Evolutionary conservation across 2,888 invertebrate species (phyloP).

Genomic region (Chrysomela aeneicollis): DNA sequence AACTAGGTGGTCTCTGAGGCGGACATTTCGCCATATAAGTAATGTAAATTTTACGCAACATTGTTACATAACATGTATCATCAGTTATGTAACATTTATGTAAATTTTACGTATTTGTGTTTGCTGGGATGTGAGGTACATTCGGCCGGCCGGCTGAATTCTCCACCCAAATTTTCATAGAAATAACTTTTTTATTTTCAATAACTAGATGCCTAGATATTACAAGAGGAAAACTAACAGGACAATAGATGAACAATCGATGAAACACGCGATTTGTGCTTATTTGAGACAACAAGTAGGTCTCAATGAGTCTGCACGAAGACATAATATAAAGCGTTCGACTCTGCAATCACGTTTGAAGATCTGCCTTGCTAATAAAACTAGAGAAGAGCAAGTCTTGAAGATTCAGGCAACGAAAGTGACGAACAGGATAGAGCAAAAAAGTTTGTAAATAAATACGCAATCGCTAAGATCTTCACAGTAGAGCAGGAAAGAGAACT

Average conservation of each 20-base stretch:
- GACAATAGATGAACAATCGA: constrained; percentile 31
- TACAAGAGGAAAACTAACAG: constrained; percentile 9
- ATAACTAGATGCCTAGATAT: neutral
- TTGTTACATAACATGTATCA: too few species aligned
- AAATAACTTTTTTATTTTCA: constrained; percentile 19
- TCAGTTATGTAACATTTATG: too few species aligned
- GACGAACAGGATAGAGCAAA: neutral
- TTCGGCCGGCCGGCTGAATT: too few species aligned
- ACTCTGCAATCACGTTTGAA: constrained; percentile 33
- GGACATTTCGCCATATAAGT: too few species aligned
- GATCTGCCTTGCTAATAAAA: constrained; percentile 8
- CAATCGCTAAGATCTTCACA: constrained; percentile 13
- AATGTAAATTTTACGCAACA: too few species aligned
- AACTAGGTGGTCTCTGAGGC: too few species aligned
- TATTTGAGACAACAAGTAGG: constrained; percentile 28
- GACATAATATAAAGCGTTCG: constrained; percentile 36
- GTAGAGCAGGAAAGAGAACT: constrained; percentile 22
- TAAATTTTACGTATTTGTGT: too few species aligned
- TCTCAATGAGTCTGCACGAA: constrained; percentile 33
- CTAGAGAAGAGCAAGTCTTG: too few species aligned
- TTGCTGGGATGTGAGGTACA: too few species aligned
- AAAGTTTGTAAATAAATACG: constrained; percentile 14
- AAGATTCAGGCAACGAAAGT: constrained; percentile 10
- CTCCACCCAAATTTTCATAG: neutral
- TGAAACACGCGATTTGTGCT: constrained; percentile 28